Evolutionary conservation across 2,888 invertebrate genomes (phyloP), one percentile per base, ranked within the genome.

Genomic region (Cyrtodaria siliqua): DNA sequence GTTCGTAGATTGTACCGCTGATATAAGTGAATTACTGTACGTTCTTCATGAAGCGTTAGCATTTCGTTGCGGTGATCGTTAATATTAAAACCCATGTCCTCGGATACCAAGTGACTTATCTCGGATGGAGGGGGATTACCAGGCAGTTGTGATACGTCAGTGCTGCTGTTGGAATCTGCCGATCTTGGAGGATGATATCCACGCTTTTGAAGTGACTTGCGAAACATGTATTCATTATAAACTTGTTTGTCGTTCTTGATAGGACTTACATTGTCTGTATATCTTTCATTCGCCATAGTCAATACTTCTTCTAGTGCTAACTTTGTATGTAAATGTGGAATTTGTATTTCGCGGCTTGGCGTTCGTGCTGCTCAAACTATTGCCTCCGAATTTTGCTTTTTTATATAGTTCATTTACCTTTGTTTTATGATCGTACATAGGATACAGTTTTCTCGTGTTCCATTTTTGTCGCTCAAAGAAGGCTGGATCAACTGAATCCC

Each of bases 121-220:
- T 69, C 75, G 16, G 79, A 79, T 0, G 79, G 79, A 1, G 79
- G 79, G 12, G 79, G 79, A 23, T 79, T 79, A 4, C 66, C 68
- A 6, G 75, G 68, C 0, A 75, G 12, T 12, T 56, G 60, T 2
- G 79, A 72, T 9, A 61, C 44, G 26, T 68, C 68, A 1, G 68
- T 61, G 33, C 75, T 64, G 23, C 71, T 68, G 23, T 52, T 27
- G 23, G 79, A 71, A 33, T 57, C 79, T 1, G 53, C 59, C n/a
- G 79, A 79, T 6, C 29, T 55, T 2, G 79, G 75, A 44, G 60
- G 44, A 23, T 60, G 44, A 38, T 24, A 33, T 33, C 33, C 33
- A 33, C 33, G 33, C 12, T 33, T 33, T 33, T 33, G 33, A 33
- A 33, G 33, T 8, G 33, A n/a, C 12, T 18, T 16, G 18, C 57